Evolutionary conservation across 1,140 invertebrate genomes (phyloP), one percentile per base, ranked within the genome.

Genomic region (Diabrotica undecimpunctata): DNA sequence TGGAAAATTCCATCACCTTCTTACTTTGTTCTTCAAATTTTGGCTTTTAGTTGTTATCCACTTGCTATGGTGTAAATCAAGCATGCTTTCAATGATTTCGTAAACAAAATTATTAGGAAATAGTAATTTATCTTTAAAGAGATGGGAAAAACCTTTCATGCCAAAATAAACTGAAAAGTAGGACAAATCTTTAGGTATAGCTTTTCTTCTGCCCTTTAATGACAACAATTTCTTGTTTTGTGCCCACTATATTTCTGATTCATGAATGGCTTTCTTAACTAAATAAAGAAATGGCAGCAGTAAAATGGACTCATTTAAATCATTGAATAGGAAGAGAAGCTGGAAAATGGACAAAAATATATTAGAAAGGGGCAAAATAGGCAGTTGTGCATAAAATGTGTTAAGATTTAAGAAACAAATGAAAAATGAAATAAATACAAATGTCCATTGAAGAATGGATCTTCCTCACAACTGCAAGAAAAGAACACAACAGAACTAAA

Each of bases 141-240:
- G 91, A 82, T 98, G 96, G 62, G 94, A 96, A 82, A 92, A 98
- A 5, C 97, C 97, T 51, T 94, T 86, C 79, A 87, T 85, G 36
- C 93, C 96, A 85, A 99, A 98, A 79, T 95, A 88, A 2, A 99
- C 90, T 81, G 86, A 87, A 80, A 99, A 97, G 78, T 98, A 99
- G 0, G 96, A 90, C 61, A 99, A 86, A 5, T 93, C 95, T 82
- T 96, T 97, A 8, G 96, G 97, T 63, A 99, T 85, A 11, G 89
- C 86, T 78, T 85, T 85, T 52, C 92, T 83, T 13, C 88, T 88
- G 1, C 84, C 78, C 12, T 77, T 79, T 25, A 98, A 80, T 66
- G 95, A 90, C 0, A 98, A 84, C n/a, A 99, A 79, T 83, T 99
- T 98, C 75, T 95, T 96, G 78, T 99, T 98, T 67, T 89, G 88